Base-by-base conservation (phyloP, 2,888 invertebrate genomes). In the Embidobia sp. region DNA sequence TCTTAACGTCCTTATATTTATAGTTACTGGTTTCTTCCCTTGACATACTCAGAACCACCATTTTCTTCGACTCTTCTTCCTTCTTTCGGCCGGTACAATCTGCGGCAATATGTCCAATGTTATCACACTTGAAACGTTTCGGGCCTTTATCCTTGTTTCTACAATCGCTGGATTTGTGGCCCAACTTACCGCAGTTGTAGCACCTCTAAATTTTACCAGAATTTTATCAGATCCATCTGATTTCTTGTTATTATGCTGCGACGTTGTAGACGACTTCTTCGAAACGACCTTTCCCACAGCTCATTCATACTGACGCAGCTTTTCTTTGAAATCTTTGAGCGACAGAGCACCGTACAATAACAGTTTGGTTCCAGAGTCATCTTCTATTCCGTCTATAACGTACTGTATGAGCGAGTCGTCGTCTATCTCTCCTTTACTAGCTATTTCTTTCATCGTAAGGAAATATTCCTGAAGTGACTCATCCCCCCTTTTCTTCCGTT, bases 401-500 rank as follows among this genome's bases (percentile, higher is more conserved):
- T 37, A 37, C 6, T 72, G 48, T 0, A 72, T 59, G 1, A 75
- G 7, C 1, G 61, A 64, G 0, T 61, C 26, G 1, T 22, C 26
- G 46, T 77, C 73, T 2, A 77, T 51, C 1, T 42, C 40, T 10
- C 48, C 49, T 22, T 44, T 8, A 4, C 46, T 37, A 1, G 42
- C 27, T 6, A 55, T 8, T 27, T 59, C 53, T 11, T 59, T 48
- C 70, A 78, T 66, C 1, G 31, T 48, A 11, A 63, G 11, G 6
- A 70, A 31, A 40, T 78, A 78, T 26, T 69, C 70, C 6, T 78
- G 74, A 2, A 70, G 7, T 0, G 27, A 40, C 7, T 78, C 66
- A 1, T 63, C 53, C 11, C 35, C 57, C 6, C 29, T 42, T 29
- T 69, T 59, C 3, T 48, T 7, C 10, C 73, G 31, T n/a, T 57